Evolutionary conservation across 2,797 vertebrate genomes (phyloP), one percentile per base, ranked within the genome.

Genomic region (Agapornis canus): DNA sequence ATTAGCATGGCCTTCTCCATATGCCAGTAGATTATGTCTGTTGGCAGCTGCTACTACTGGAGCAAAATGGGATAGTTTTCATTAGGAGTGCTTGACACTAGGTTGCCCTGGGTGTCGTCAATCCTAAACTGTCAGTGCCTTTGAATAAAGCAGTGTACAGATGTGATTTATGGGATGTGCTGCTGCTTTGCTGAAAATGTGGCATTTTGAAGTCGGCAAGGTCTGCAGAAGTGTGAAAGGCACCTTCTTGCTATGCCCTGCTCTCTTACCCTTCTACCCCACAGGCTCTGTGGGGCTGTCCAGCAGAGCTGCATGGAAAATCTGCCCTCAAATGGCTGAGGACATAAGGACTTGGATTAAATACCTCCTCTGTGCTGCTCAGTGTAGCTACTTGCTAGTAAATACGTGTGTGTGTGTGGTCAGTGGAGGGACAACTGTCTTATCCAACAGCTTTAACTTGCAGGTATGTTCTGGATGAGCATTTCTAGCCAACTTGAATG

Each of bases 11-110:
- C 96, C 93, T 97, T 93, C 94, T 97, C 97, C 97, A 95, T 97
- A 97, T 96, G 96, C 94, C 96, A 81, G 94, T 92, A 97, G 92
- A 97, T 94, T 97, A 97, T 91, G 92, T 82, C 94, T 96, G 91
- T 95, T 89, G 94, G 97, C 97, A 97, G 97, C 94, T 97, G 97
- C 97, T 94, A 59, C 89, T 76, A 39, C 88, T 70, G 93, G 94
- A 92, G 96, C 96, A 94, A 95, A 95, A 96, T 94, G 96, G 97
- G 96, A 96, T 92, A 78, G 96, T 97, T 98, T 97, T 98, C 97
- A 98, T 97, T 97, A 97, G 96, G 86, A 91, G 94, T 92, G 94
- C 94, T 95, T 98, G 97, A 97, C 97, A 97, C 86, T 69, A 42
- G 93, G 86, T 72, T 97, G 96, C 97, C 97, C 96, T 84, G 90